phyloP scores from a whole-genome alignment of 2,888 invertebrate genomes.

The Megalurothrips usitatus region DNA sequence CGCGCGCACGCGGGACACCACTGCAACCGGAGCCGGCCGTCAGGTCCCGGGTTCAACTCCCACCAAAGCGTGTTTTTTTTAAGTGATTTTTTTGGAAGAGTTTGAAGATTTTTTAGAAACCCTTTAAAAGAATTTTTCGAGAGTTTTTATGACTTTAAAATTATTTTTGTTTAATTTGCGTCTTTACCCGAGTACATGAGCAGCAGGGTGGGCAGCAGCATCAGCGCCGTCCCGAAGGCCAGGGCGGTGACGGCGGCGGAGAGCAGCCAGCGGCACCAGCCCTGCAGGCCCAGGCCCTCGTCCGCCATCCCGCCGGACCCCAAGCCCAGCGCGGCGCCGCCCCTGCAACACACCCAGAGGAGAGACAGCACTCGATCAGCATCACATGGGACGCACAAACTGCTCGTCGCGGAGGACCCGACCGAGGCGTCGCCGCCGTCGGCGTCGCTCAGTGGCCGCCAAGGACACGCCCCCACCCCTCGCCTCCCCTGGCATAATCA shows the following conservation, averaged over 20 bases:
- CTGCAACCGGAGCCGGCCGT: not conserved
- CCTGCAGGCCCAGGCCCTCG: not conserved
- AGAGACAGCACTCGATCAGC: not conserved
- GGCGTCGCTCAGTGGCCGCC: no score
- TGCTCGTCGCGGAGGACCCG: not conserved
- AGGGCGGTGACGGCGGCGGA: not conserved
- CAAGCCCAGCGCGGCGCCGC: not conserved
- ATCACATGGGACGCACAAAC: not conserved
- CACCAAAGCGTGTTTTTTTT: no score
- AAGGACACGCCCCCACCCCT: no score
- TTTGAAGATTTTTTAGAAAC: no score
- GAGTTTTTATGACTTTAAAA: not conserved
- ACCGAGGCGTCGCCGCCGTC: no score
- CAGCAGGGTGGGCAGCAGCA: slow-evolving; percentile 7
- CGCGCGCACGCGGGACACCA: slow-evolving; percentile 31
- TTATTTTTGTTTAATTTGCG: not conserved
- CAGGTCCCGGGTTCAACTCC: not conserved
- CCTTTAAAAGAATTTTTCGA: not conserved
- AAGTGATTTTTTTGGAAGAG: not conserved
- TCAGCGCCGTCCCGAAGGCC: slow-evolving; percentile 6
- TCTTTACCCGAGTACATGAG: not conserved
- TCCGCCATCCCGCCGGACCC: not conserved
- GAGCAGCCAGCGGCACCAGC: not conserved
- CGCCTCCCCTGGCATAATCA: no score
- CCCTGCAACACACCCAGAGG: not conserved